Evolutionary conservation across 2,888 invertebrate genomes (phyloP), one percentile per base, ranked within the genome.

Genomic region (Autographa pulchrina): DNA sequence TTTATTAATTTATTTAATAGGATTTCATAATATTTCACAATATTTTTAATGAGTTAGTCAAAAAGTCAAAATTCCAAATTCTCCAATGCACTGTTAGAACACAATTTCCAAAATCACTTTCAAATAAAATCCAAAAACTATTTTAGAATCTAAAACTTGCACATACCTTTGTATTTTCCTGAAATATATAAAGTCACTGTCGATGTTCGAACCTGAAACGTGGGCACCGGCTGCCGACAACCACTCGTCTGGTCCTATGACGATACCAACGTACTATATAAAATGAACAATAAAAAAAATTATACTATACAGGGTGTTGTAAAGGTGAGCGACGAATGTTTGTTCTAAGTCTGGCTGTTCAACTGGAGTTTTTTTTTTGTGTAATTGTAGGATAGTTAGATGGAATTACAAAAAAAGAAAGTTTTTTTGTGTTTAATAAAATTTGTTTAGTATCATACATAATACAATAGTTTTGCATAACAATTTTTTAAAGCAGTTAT

Each of bases 221-320:
- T 89, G 88, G 88, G 86, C 90, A 91, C 93, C 87, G 90, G 89
- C 90, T 71, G 87, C 87, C 84, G 82, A 87, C 89, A 90, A 89
- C 90, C 84, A 74, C 78, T 83, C 91, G 90, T 92, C 90, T 94
- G 93, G 83, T 69, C 77, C 65, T 16, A 65, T 56, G 65, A 73
- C 72, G 41, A 58, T 48, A 63, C 69, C 66, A 70, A 70, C 86
- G 82, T 80, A 85, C 88, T 91, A 92, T 94, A 91, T 94, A 93
- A 93, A 91, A 93, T 86, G 82, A 71, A 82, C 80, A 85, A 88
- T 91, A 86, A 74, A 91, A 93, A 92, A 93, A 88, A 83, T 69
- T 84, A 63, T 71, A 72, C 73, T 68, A 71, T 78, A 91, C 87
- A 90, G 91, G 85, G 32, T 90, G 92, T 75, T 89, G 59, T 52